Conservation (phyloP, 2,113 vertebrate species). For the Emydocephalus ijimae region DNA sequence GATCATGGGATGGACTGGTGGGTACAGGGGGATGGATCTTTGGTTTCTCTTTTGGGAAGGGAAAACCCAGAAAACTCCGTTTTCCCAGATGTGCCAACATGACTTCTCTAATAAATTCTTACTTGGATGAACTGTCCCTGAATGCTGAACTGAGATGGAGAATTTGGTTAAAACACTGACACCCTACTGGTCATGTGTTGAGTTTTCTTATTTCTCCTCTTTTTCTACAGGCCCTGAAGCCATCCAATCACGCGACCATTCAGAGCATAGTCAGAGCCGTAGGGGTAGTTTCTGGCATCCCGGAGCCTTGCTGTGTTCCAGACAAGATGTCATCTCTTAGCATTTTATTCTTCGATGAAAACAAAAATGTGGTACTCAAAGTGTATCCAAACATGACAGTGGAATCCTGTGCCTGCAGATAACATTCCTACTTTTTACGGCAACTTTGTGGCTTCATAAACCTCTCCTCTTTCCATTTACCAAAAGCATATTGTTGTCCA, state of each 20-base stretch:
- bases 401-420: slow-evolving; percentile 93
- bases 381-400: slow-evolving; percentile 98
- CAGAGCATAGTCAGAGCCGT: slow-evolving; percentile 96
- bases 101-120: too few relatives aligned
- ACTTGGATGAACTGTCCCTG: too few relatives aligned
- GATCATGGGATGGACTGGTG: too few relatives aligned
- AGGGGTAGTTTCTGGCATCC: slow-evolving; percentile 86
- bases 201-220: background rate
- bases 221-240: slow-evolving; percentile 83
- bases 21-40: too few relatives aligned
- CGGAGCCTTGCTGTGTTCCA: slow-evolving; percentile 93
- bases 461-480: slow-evolving; percentile 31
- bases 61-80: too few relatives aligned
- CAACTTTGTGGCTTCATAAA: slow-evolving; percentile 34
- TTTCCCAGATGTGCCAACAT: too few relatives aligned
- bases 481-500: slow-evolving; percentile 55
- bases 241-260: slow-evolving; percentile 96
- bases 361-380: slow-evolving; percentile 94
- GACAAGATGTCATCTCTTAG: slow-evolving; percentile 96
- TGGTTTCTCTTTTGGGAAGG: too few relatives aligned
- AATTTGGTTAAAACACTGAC: too few relatives aligned
- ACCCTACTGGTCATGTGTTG: too few relatives aligned
- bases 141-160: too few relatives aligned
- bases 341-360: slow-evolving; percentile 94
- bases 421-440: slow-evolving; percentile 48